These are phyloP conservation scores for Cerastis leucographa DNA, from an alignment of 2,888 invertebrate species.

Conservation along the genomic window DNA sequence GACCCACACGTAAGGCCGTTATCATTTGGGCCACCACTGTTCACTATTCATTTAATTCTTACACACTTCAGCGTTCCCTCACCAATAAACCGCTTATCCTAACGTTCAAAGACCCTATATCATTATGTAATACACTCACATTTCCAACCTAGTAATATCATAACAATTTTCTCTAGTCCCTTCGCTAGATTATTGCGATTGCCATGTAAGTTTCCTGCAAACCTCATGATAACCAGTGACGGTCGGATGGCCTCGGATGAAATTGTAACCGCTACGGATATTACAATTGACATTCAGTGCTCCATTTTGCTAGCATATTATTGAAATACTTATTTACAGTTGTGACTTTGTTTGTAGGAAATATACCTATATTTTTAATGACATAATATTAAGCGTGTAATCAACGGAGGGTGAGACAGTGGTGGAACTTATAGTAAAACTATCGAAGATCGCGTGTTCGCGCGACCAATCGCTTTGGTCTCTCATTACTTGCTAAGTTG, in stretches of 20 bases:
- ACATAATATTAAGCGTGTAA: neutral
- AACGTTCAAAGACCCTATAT: neutral
- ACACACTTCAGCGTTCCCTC: neutral
- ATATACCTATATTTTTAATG: neutral
- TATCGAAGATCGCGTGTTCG: neutral
- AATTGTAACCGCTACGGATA: slow-evolving; percentile 50
- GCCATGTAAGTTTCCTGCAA: slow-evolving; percentile 18
- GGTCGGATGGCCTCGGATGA: slow-evolving; percentile 31
- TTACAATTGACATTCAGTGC: slow-evolving; percentile 41
- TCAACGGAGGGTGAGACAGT: neutral
- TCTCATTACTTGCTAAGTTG: neutral
- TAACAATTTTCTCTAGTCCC: slow-evolving; percentile 15
- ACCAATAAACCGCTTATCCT: neutral
- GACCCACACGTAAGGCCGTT: too few species aligned
- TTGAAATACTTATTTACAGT: neutral
- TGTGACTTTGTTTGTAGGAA: neutral
- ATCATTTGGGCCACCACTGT: too few species aligned
- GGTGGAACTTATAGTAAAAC: neutral
- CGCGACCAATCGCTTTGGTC: too few species aligned
- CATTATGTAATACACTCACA: slow-evolving; percentile 11
- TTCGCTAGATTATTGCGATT: slow-evolving; percentile 26
- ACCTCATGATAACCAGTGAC: slow-evolving; percentile 28
- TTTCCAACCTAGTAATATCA: neutral
- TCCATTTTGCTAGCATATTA: slow-evolving; percentile 27
- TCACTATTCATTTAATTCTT: too few species aligned